A percentile compares a stretch with the other conserved stretches of the same genome.
phyloP scores from a whole-genome alignment of 1,140 invertebrate genomes.

The Apis laboriosa region DNA sequence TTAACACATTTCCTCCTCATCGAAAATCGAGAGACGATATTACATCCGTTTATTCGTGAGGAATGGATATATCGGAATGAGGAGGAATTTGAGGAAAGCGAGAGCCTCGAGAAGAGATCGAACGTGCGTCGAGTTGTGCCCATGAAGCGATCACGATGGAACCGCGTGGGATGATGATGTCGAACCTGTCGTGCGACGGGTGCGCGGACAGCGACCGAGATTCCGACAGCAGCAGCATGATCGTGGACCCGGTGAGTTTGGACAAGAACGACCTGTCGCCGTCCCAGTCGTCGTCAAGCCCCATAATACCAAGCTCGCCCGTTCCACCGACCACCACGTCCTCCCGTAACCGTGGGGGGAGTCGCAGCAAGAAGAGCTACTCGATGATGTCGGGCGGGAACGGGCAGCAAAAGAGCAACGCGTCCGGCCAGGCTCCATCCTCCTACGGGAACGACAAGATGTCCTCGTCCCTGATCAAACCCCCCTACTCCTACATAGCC shows the following conservation, averaged over 20 bases:
- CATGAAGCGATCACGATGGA: conserved; percentile 63
- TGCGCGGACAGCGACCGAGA: conserved; percentile 78
- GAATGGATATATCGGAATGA: too few relatives aligned
- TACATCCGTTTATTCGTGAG: too few relatives aligned
- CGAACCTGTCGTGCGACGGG: conserved; percentile 76
- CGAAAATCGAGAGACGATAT: background rate
- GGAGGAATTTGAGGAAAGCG: too few relatives aligned
- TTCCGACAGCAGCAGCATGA: conserved; percentile 79
- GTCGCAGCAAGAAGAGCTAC: conserved; percentile 69
- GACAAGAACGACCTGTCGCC: conserved; percentile 76
- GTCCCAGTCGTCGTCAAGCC: conserved; percentile 69
- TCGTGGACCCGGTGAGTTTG: conserved; percentile 78
- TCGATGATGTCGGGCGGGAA: conserved; percentile 69
- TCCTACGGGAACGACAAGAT: conserved; percentile 71
- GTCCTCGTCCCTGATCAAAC: conserved; percentile 89
- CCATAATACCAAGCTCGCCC: conserved; percentile 66
- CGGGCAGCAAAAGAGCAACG: conserved; percentile 54
- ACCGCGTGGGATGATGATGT: conserved; percentile 69
- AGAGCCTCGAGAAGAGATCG: too few relatives aligned
- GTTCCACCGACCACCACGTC: conserved; percentile 28
- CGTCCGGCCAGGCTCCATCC: conserved; percentile 33
- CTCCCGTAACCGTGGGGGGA: conserved; percentile 50
- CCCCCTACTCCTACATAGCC: conserved; percentile 98
- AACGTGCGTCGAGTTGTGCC: conserved; percentile 8
- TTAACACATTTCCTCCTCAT: too few relatives aligned